Percentiles rank a stretch among this genome's conserved stretches.
These are phyloP conservation scores for Coboldia fuscipes DNA, from an alignment of 1,140 invertebrate genomes.

Conservation along the genomic window DNA sequence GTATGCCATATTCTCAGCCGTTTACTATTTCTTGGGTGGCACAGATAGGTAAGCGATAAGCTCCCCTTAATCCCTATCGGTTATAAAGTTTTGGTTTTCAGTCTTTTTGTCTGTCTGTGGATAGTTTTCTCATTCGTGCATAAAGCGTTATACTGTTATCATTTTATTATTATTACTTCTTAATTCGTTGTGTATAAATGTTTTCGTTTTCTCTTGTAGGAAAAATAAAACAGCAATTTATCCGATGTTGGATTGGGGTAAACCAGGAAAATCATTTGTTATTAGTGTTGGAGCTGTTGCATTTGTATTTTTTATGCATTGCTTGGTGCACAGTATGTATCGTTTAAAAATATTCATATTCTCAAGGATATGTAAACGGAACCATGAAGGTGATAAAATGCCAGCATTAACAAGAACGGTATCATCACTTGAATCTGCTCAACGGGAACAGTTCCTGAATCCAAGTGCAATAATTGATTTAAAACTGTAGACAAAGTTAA, in stretches of 20 bases:
- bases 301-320: slow-evolving; percentile 26
- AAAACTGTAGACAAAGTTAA: too few species aligned
- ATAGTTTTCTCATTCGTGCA: too few species aligned
- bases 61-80: too few species aligned
- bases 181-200: too few species aligned
- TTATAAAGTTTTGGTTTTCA: not conserved
- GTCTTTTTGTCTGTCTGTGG: not conserved
- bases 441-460: slow-evolving; percentile 21
- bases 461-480: slow-evolving; percentile 21
- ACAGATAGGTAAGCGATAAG: slow-evolving; percentile 25
- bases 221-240: slow-evolving; percentile 31
- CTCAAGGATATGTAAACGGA: slow-evolving; percentile 18
- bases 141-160: not conserved
- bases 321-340: slow-evolving; percentile 20
- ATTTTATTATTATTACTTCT: not conserved
- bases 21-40: slow-evolving; percentile 44
- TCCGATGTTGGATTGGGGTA: slow-evolving; percentile 34
- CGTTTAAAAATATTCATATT: slow-evolving; percentile 19
- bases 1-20: slow-evolving; percentile 36
- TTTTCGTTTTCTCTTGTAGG: slow-evolving; percentile 13
- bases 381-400: slow-evolving; percentile 8
- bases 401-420: slow-evolving; percentile 14
- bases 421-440: slow-evolving; percentile 15
- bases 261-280: slow-evolving; percentile 25
- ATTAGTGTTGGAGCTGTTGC: slow-evolving; percentile 27